Evolutionary conservation across 1,140 invertebrate species (phyloP).

Genomic region (Pollicipes pollicipes): DNA sequence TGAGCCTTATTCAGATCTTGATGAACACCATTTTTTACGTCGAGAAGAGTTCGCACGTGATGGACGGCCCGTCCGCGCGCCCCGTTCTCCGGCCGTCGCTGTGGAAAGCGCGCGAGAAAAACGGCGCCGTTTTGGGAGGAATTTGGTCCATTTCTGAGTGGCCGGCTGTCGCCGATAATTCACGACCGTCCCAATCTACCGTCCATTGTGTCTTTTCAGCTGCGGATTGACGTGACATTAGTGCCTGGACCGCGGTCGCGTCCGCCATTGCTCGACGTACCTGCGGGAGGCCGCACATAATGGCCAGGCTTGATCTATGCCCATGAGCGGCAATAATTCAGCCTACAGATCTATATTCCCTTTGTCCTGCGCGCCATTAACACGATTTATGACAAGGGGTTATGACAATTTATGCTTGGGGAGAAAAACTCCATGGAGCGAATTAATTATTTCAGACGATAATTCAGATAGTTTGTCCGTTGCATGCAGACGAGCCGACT

Average conservation of each 20-base stretch:
- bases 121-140: not conserved
- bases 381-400: constrained; percentile 1
- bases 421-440: not conserved
- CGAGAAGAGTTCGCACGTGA: not conserved
- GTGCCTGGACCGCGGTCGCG: no score
- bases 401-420: not conserved
- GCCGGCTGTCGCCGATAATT: not conserved
- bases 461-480: constrained; percentile 2
- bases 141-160: constrained; percentile 1
- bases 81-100: not conserved
- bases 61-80: not conserved
- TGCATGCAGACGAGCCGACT: not conserved
- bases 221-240: not conserved
- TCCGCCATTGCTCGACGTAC: not conserved
- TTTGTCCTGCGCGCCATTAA: constrained; percentile 1
- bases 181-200: not conserved
- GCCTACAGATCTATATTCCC: not conserved
- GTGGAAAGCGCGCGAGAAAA: not conserved
- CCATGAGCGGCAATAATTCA: not conserved
- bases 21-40: not conserved
- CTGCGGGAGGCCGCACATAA: not conserved
- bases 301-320: not conserved
- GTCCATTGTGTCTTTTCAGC: constrained; percentile 1
- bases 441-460: constrained; percentile 2
- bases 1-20: not conserved